phyloP scores from a whole-genome alignment of 2,888 invertebrate genomes.

The Drosophila cognata region DNA sequence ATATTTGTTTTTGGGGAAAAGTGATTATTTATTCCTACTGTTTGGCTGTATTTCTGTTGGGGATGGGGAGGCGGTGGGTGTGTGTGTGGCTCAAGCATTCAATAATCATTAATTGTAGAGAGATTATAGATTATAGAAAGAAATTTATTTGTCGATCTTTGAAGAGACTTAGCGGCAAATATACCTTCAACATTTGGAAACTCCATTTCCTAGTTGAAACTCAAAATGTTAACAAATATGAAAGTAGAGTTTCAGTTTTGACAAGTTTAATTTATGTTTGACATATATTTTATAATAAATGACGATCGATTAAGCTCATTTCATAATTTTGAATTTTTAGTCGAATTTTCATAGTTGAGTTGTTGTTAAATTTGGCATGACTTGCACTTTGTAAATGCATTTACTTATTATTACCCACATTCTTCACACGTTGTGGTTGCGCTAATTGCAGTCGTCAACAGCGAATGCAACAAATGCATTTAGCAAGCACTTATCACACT shows the following conservation, averaged over 20 bases:
- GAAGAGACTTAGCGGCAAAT: rapidly evolving
- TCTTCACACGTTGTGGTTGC: slow-evolving; percentile 59
- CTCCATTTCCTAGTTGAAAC: not conserved
- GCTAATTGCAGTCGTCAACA: slow-evolving; percentile 57
- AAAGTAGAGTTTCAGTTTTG: not conserved
- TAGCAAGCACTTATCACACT: slow-evolving; percentile 54
- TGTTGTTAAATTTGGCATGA: slow-evolving; percentile 53
- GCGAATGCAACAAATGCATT: slow-evolving; percentile 54
- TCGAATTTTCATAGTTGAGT: slow-evolving; percentile 45
- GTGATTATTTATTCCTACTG: not conserved
- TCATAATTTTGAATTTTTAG: no score
- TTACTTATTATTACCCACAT: slow-evolving; percentile 30
- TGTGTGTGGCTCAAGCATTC: not conserved
- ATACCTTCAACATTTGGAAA: not conserved
- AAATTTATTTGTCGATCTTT: not conserved
- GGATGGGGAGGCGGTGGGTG: not conserved
- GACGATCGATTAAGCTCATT: not conserved
- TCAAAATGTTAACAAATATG: not conserved
- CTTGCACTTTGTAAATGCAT: slow-evolving; percentile 34
- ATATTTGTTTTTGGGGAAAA: not conserved
- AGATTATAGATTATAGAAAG: not conserved
- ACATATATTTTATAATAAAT: not conserved
- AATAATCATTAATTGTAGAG: not conserved
- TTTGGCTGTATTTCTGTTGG: not conserved
- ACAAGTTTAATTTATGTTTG: not conserved